Conservation (phyloP, 35 echinoderm and acorn worm species). For the Diadema setosum region DNA sequence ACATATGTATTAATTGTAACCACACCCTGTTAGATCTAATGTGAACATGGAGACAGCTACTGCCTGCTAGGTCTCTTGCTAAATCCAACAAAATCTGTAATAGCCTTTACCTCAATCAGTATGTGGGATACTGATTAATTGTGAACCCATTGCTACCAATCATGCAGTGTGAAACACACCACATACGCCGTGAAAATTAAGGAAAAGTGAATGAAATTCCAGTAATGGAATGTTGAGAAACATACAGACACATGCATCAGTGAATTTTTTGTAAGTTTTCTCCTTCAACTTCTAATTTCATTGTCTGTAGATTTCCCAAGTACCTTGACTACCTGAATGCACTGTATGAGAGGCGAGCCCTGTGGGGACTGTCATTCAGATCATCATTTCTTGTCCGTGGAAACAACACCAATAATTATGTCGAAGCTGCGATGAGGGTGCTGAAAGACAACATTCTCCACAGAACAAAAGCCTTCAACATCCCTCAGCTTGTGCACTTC, state of each 20-base stretch:
- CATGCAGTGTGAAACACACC: too few species aligned
- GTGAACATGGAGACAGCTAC: too few species aligned
- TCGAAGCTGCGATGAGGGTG: conserved; percentile 18
- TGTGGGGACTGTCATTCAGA: conserved; percentile 6
- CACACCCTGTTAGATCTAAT: too few species aligned
- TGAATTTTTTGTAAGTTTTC: background rate
- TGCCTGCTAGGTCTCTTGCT: too few species aligned
- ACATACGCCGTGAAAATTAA: background rate
- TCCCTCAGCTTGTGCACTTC: background rate
- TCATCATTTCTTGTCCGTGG: background rate
- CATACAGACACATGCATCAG: too few species aligned
- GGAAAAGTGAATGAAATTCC: too few species aligned
- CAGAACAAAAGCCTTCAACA: conserved; percentile 17
- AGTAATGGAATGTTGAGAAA: too few species aligned
- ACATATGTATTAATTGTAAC: too few species aligned
- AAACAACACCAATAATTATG: conserved; percentile 19
- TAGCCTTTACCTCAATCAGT: too few species aligned
- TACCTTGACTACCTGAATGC: background rate
- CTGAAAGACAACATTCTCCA: conserved; percentile 17
- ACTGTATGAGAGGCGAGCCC: conserved; percentile 3
- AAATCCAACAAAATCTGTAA: too few species aligned
- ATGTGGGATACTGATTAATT: too few species aligned
- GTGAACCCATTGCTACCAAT: too few species aligned
- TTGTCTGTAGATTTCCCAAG: background rate
- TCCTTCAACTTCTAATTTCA: background rate